Evolutionary conservation across 2,888 invertebrate genomes (phyloP), one percentile per base, ranked within the genome.

Genomic region (Drosophila subsilvestris): DNA sequence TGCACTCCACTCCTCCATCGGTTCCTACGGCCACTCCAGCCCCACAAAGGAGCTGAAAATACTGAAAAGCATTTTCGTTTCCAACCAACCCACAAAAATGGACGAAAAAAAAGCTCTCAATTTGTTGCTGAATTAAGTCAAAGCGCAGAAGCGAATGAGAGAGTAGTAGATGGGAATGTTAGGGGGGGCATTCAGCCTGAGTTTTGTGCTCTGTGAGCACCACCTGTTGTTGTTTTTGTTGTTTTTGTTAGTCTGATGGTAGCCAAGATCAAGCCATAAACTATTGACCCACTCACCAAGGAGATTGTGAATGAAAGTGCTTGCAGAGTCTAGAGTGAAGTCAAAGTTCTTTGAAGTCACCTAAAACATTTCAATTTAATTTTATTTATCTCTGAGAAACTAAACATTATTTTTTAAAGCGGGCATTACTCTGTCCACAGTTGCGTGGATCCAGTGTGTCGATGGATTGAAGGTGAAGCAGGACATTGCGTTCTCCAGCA

Each of bases 1-100:
- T 63, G 63, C 87, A 72, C 63, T 50, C 53, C 87, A 72, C 63
- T 50, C 53, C 50, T 44, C 60, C 59, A 54, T 67, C 74, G 70
- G 63, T 71, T 74, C 76, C 55, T 58, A 69, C 60, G 73, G 66
- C 78, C 69, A 81, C 80, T 85, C 76, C 44, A 76, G 66, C 49
- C 57, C 74, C 74, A 80, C 83, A 80, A 80, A 86, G 84, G 68
- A 75, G 69, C 86, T 80, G 74, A 87, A 85, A 74, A 74, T 75
- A 86, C 84, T 89, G 75, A 85, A 76, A 60, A 55, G 20, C 29
- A 20, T 54, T 66, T 57, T 63, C 6, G 47, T 42, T 50, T 66
- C 44, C 43, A 47, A 22, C 45, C 50, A 70, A 58, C 57, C 45
- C 61, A 57, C 56, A 57, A 75, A 78, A 79, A 68, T 17, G 27